Evolutionary conservation across 2,888 invertebrate species (phyloP).

Genomic region (Anthoptus insignis): DNA sequence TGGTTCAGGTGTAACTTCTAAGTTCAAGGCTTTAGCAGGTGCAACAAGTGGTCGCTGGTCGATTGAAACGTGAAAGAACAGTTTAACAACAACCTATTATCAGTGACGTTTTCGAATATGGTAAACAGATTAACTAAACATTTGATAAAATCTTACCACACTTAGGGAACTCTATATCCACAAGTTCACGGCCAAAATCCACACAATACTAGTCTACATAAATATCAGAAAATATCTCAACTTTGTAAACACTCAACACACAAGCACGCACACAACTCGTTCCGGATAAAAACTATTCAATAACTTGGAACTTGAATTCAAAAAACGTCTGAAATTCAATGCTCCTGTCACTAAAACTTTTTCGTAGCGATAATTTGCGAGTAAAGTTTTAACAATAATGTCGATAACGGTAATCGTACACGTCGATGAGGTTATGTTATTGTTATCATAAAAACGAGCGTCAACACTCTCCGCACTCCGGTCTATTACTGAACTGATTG

Average conservation of each 20-base stretch:
- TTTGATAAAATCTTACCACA: conserved; percentile 56
- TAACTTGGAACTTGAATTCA: conserved; percentile 32
- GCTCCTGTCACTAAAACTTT: conserved; percentile 27
- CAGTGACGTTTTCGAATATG: conserved; percentile 27
- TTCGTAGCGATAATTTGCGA: conserved; percentile 41
- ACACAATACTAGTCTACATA: conserved; percentile 51
- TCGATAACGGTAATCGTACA: conserved; percentile 55
- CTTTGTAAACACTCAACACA: conserved; percentile 74
- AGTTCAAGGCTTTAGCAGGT: conserved; percentile 17
- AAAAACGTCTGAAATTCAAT: conserved; percentile 15
- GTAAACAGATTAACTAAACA: conserved; percentile 5
- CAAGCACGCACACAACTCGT: conserved; percentile 50
- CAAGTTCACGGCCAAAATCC: conserved; percentile 72
- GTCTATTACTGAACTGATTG: conserved; percentile 66
- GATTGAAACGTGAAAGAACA: conserved; percentile 6
- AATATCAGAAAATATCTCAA: conserved; percentile 47
- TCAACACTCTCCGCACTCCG: conserved; percentile 59
- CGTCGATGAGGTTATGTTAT: conserved; percentile 74
- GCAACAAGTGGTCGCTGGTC: conserved; percentile 23
- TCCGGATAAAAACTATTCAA: conserved; percentile 34
- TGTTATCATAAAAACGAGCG: conserved; percentile 61
- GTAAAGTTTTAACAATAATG: conserved; percentile 68
- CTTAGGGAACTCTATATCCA: conserved; percentile 60
- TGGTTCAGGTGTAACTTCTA: not conserved
- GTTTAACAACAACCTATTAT: conserved; percentile 30